Base-by-base conservation (phyloP, 2,113 vertebrate species). In the Chloropsis hardwickii region DNA sequence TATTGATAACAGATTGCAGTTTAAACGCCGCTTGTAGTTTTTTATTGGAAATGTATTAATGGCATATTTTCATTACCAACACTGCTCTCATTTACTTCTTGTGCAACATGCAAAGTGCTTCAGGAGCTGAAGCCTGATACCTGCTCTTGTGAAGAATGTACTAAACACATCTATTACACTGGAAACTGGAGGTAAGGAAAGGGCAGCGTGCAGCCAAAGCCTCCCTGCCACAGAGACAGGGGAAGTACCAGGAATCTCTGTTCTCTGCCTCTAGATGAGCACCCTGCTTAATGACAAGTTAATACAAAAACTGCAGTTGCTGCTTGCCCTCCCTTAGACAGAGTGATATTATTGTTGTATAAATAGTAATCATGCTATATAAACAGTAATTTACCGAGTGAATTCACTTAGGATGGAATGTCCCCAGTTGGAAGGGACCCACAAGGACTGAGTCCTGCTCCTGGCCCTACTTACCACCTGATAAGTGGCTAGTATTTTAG, bases 1-100 rank as follows among this genome's bases (percentile, higher is more conserved):
- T 95, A 97, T 96, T 91, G 93, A 94, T 96, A 96, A 96, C 81
- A 96, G 94, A 96, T 92, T 95, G 88, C 90, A 79, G 86, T 87
- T 94, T 96, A 95, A 97, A 94, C 2, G 10, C 86, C 0, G 2
- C 86, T 92, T 86, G 94, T 90, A 81, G 92, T 11, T 62, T 95
- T 94, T 95, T 70, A 96, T 86, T 88, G 37, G 64, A 83, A 95
- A 57, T 51, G 18, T 81, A 95, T 94, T 94, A 90, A 88, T 83
- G 76, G 90, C 64, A 53, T 93, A 80, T 95, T 96, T 96, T 96
- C 90, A 95, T 93, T 95, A 95, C 44, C 62, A 88, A 31, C 76
- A 71, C 56, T 5, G 7, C 60, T 90, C 67, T 91, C 83, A 74
- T 92, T 93, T 95, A 95, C 79, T 60, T 90, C 40, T n/a, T n/a